Percentiles rank a stretch among this genome's conserved stretches.
Conservation (phyloP, 2,113 vertebrate genomes). For the Trogon melanurus region DNA sequence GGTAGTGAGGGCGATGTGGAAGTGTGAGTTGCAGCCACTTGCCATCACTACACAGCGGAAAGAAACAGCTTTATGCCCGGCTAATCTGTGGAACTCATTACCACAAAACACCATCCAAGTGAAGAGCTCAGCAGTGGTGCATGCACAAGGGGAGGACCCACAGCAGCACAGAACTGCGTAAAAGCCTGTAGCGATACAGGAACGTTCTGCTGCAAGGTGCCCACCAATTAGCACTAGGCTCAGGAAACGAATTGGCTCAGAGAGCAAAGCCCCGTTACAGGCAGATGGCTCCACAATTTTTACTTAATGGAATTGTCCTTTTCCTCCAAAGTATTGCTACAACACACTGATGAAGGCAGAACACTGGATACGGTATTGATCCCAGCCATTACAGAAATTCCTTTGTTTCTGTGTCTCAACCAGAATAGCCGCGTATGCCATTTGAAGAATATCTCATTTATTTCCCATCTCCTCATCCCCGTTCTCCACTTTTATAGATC, state of each 20-base stretch:
- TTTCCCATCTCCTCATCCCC: neutral
- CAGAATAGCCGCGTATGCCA: neutral
- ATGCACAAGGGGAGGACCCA: neutral
- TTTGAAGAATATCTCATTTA: neutral
- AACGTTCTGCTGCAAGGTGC: neutral
- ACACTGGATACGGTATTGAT: neutral
- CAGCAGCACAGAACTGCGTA: neutral
- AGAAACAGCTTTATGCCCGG: neutral
- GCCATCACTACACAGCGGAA: neutral
- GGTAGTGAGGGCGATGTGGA: neutral
- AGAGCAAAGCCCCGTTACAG: neutral
- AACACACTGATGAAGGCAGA: neutral
- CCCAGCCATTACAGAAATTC: neutral
- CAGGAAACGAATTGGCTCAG: neutral
- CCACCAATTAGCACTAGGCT: neutral
- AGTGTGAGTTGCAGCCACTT: neutral
- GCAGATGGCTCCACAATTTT: neutral
- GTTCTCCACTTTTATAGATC: slow-evolving; percentile 5
- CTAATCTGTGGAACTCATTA: neutral
- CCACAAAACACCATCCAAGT: neutral
- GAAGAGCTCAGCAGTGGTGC: neutral
- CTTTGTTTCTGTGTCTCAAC: neutral
- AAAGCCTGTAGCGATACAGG: neutral
- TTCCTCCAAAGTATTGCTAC: neutral
- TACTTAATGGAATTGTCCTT: neutral